These are phyloP conservation scores for Xenopus tropicalis DNA, from an alignment of 2,113 vertebrate species.

Conservation along the genomic window DNA sequence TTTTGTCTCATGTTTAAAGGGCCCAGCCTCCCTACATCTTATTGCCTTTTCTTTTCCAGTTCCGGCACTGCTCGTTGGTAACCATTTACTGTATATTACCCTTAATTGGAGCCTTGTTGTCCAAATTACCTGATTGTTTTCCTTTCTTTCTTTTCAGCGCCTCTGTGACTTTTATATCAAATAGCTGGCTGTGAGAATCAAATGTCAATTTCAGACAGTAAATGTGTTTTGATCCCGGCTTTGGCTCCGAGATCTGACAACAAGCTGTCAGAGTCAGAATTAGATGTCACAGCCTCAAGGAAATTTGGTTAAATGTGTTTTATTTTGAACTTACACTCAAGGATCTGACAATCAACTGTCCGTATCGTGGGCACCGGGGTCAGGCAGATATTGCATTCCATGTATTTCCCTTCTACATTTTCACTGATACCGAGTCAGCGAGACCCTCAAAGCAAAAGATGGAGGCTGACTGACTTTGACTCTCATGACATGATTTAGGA, in stretches of 20 bases:
- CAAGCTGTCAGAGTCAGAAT: background rate
- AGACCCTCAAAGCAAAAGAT: background rate
- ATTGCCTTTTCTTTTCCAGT: no score
- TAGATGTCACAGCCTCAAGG: background rate
- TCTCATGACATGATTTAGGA: no score
- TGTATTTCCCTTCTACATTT: background rate
- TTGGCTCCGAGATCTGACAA: background rate
- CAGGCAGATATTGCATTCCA: background rate
- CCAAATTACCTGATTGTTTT: no score
- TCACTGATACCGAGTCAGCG: background rate
- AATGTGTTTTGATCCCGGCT: background rate
- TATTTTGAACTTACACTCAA: background rate
- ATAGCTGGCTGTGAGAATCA: background rate
- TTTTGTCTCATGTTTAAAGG: no score
- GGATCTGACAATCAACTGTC: background rate
- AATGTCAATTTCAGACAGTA: background rate
- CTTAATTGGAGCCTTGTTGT: no score
- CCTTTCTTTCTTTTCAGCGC: no score
- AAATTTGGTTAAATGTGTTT: background rate
- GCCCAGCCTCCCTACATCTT: no score
- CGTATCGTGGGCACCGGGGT: background rate
- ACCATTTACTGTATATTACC: no score
- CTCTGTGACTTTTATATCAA: no score
- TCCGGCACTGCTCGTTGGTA: no score
- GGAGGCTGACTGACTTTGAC: no score